Evolutionary conservation across 2,888 invertebrate species (phyloP), one percentile per base, ranked within the genome.

Genomic region (Hemithea aestivaria): DNA sequence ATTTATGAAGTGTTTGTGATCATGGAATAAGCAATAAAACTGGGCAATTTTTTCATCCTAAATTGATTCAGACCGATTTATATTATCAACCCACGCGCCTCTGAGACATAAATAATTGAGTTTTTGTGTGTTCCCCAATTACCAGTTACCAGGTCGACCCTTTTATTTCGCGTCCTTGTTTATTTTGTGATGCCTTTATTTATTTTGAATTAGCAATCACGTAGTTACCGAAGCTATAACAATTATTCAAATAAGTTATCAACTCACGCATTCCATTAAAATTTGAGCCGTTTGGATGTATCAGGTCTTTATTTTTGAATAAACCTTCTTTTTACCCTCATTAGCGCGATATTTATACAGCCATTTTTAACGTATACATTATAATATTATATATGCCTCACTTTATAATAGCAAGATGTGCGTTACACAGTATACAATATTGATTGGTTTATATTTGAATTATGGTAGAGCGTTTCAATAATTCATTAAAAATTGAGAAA

Each of bases 1-100:
- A 47, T 60, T 75, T 73, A 77, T 74, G 67, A 70, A 73, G 68
- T 73, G 71, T 62, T 67, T 65, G 68, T 64, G 65, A 71, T 65
- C 63, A 59, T 57, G 46, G 45, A 53, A 35, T 35, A 32, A 36
- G 53, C 56, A 62, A 66, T 73, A 70, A 72, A 72, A 58, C 37
- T 48, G 50, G 62, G 59, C 66, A 67, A 75, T 78, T 73, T 75
- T 74, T 69, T 64, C 53, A 46, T 36, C 56, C 58, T 52, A 64
- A 66, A 69, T 67, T 67, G 68, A 67, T 71, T 71, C 59, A 59
- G 65, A 66, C 68, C 71, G 70, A 73, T 73, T 66, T 68, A 59
- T 58, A 60, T 62, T 62, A 65, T 59, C 57, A 54, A 59, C 62
- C 61, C 57, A 50, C 54, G 52, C 45, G 51, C 54, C 48, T 48